phyloP scores from a whole-genome alignment of 2,888 invertebrate genomes.

The Nomada fabriciana region DNA sequence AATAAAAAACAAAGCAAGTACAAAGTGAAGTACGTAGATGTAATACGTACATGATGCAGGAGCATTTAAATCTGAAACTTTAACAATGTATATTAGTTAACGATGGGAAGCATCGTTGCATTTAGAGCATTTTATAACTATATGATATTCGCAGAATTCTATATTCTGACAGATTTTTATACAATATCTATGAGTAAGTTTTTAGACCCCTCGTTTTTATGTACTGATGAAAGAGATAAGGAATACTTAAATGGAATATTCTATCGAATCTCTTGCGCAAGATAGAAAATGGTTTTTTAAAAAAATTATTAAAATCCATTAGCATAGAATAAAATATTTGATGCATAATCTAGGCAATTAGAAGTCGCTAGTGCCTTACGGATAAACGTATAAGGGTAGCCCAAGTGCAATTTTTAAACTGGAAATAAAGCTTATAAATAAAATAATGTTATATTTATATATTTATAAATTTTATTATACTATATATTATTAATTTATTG shows the following conservation, averaged over 20 bases:
- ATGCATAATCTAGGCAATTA: conserved; percentile 14
- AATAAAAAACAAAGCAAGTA: conserved; percentile 52
- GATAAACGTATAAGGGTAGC: conserved; percentile 52
- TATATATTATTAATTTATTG: conserved; percentile 54
- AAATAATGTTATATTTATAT: conserved; percentile 45
- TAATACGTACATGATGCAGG: conserved; percentile 5
- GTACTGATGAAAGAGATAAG: not conserved
- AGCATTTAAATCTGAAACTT: conserved; percentile 37
- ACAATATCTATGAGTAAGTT: conserved; percentile 7
- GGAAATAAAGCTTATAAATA: conserved; percentile 17
- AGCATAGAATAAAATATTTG: not conserved
- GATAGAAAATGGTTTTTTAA: not conserved
- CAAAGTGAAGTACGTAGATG: conserved; percentile 36
- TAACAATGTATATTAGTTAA: conserved; percentile 17
- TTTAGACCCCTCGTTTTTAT: conserved; percentile 7
- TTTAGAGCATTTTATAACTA: conserved; percentile 20
- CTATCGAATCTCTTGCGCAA: conserved; percentile 35
- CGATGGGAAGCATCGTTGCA: conserved; percentile 15
- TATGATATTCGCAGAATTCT: conserved; percentile 6
- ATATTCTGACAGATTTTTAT: conserved; percentile 33
- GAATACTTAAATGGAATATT: not conserved
- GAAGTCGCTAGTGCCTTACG: conserved; percentile 43
- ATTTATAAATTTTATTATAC: conserved; percentile 56
- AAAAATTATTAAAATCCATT: conserved; percentile 1
- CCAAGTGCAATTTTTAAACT: conserved; percentile 51